phyloP scores from a whole-genome alignment of 2,888 invertebrate genomes.

The Pteria penguin region DNA sequence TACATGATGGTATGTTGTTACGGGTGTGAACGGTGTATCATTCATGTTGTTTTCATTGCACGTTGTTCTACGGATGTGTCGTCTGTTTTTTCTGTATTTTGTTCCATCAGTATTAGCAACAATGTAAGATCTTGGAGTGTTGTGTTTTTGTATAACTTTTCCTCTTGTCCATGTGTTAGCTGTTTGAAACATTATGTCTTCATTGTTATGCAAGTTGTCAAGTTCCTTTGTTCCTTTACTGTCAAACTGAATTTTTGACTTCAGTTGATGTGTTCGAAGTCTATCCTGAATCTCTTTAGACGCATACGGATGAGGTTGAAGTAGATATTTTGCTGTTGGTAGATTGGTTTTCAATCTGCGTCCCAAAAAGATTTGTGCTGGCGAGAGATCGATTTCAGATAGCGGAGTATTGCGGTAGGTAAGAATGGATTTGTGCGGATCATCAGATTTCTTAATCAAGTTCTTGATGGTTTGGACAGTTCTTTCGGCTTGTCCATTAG shows the following conservation, averaged over 20 bases:
- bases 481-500: constrained; percentile 34
- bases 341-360: constrained; percentile 20
- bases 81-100: not conserved
- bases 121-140: constrained; percentile 1
- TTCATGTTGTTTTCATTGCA: no score
- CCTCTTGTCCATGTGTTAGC: not conserved
- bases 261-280: not conserved
- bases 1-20: no score
- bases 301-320: not conserved
- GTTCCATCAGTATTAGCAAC: not conserved
- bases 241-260: constrained; percentile 7
- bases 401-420: constrained; percentile 31
- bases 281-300: not conserved
- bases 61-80: not conserved
- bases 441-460: constrained; percentile 18
- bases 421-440: constrained; percentile 24
- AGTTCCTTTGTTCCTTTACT: not conserved
- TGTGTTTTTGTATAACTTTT: not conserved
- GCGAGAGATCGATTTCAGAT: constrained; percentile 18
- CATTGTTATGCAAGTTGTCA: not conserved
- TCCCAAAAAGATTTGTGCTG: constrained; percentile 18
- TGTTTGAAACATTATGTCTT: not conserved
- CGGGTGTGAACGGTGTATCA: no score
- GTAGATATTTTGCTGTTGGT: constrained; percentile 5
- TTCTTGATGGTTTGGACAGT: constrained; percentile 30